Percentiles rank a stretch among this genome's conserved stretches.
Conservation (phyloP, 2,888 invertebrate genomes). For the Cryptus armator region DNA sequence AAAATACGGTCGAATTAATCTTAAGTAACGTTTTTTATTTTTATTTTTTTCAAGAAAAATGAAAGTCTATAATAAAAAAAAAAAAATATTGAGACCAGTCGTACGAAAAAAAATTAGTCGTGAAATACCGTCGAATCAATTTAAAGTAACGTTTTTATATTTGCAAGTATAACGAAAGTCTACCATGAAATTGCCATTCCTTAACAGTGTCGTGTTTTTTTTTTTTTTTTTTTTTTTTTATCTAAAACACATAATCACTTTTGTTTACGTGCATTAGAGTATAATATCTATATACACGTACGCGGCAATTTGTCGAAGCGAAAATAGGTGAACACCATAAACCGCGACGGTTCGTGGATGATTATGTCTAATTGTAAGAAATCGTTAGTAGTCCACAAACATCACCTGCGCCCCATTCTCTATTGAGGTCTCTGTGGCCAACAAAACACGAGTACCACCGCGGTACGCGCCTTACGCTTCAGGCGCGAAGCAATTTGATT, state of each 20-base stretch:
- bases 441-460: not conserved
- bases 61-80: no score
- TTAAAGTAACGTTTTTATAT: not conserved
- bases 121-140: not conserved
- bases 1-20: no score
- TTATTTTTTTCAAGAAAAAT: no score
- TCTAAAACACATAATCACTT: not conserved
- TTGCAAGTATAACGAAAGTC: not conserved
- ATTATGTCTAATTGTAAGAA: slow-evolving; percentile 34
- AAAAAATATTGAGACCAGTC: not conserved
- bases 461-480: not conserved
- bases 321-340: slow-evolving; percentile 8
- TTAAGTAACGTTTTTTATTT: no score
- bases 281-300: not conserved
- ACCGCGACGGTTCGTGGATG: slow-evolving; percentile 8
- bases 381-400: not conserved
- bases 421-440: not conserved
- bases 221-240: not conserved
- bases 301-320: not conserved
- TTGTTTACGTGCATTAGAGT: not conserved
- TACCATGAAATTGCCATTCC: not conserved
- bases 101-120: not conserved
- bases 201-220: not conserved
- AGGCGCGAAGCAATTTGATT: slow-evolving; percentile 26
- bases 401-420: slow-evolving; percentile 1